Evolutionary conservation across 1,140 invertebrate genomes (phyloP).

Genomic region (Drosophila oshimai): DNA sequence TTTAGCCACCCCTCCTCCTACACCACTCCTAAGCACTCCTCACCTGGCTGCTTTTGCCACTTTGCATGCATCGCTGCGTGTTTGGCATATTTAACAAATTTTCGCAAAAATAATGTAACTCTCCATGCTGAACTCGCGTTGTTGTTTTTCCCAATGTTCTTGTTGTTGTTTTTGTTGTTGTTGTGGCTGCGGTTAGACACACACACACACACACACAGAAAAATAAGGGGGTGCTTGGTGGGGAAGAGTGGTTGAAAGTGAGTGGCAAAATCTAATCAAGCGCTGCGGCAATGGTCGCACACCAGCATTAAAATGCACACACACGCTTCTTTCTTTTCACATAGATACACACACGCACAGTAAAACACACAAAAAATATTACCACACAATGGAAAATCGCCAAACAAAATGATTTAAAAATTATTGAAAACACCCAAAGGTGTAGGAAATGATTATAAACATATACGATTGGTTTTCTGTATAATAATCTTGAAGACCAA

Average conservation of each 20-base stretch:
- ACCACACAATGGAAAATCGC: conserved; percentile 10
- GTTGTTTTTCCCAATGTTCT: conserved; percentile 1
- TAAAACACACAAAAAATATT: background rate
- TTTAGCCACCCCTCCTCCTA: background rate
- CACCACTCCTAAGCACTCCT: background rate
- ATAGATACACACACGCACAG: background rate
- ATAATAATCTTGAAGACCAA: too few species aligned
- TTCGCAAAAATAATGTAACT: conserved; percentile 78
- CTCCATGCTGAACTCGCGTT: conserved; percentile 6
- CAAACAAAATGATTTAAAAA: conserved; percentile 1
- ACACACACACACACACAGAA: conserved; percentile 11
- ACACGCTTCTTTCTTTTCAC: background rate
- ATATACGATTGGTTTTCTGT: too few species aligned
- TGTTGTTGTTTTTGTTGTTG: conserved; percentile 28
- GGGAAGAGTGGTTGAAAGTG: conserved; percentile 2
- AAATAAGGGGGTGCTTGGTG: background rate
- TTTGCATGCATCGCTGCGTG: conserved; percentile 80
- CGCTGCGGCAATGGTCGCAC: conserved; percentile 59
- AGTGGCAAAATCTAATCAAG: conserved; percentile 76
- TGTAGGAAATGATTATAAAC: too few species aligned
- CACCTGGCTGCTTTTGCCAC: conserved; percentile 47
- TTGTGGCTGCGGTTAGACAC: conserved; percentile 55
- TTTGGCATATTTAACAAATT: conserved; percentile 81
- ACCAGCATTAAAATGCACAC: conserved; percentile 58
- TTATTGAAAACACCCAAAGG: conserved; percentile 7